Evolutionary conservation across 2,113 vertebrate genomes (phyloP), one percentile per base, ranked within the genome.

Genomic region (Catharus minimus): DNA sequence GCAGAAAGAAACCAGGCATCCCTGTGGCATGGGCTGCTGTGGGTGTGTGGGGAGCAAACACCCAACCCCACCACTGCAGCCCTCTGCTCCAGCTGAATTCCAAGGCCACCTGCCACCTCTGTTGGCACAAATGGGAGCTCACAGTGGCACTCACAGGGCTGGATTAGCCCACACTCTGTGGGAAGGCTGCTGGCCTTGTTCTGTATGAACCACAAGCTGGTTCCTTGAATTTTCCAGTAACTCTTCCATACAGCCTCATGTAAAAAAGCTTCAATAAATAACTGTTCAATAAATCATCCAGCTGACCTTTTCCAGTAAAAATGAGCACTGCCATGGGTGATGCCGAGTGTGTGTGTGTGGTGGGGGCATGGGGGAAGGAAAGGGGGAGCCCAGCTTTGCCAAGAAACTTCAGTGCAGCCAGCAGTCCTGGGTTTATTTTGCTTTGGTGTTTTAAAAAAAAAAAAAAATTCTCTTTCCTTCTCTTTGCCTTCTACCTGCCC

Each of bases 401-500:
- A 15, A 66, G 85, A 64, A 87, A 76, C 86, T 89, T 68, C 76
- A 94, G 80, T 86, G 96, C 91, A 97, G 94, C 84, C 84, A 50
- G 24, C 28, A 86, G 90, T 92, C 94, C 90, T 21, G 18, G 89
- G 67, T 82, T 93, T 82, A 95, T 97, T 93, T 94, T 93, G 77
- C 88, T 87, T 87, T 22, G 8, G 69, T 93, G 92, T 90, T 89
- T 92, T 86, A 81, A 91, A 95, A 95, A 96, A 88, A 76, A 72
- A 38, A 44, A n/a, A n/a, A 39, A 15, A 15, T 85, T 55, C 72
- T 38, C 94, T 96, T 95, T 95, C 94, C 96, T 96, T 96, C 96
- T 97, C 93, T 97, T 90, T 95, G 96, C 97, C 93, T 97, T 98
- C 97, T 98, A 98, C 97, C 98, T 98, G 98, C 97, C 97, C 77